Conservation (phyloP, 2,113 vertebrate species). For the Megatriorchis doriae region DNA sequence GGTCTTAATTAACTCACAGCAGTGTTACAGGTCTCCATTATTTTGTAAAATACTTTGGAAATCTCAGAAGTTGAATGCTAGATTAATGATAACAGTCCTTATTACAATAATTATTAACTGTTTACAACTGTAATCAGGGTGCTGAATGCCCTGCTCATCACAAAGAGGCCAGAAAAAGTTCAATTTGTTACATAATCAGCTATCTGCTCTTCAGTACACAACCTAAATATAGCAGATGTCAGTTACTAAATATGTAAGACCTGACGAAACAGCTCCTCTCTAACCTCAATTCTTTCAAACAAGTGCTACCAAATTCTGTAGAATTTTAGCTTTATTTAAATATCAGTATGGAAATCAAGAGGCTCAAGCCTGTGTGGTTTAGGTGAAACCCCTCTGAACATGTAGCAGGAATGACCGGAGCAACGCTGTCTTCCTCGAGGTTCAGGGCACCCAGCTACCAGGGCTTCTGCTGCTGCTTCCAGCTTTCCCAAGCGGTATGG, state of each 20-base stretch:
- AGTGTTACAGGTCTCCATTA: background rate
- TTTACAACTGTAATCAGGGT: slow-evolving; percentile 48
- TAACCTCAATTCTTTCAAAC: slow-evolving; percentile 22
- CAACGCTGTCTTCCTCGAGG: background rate
- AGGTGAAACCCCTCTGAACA: background rate
- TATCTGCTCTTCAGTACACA: slow-evolving; percentile 41
- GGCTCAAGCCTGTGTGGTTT: background rate
- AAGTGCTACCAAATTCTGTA: background rate
- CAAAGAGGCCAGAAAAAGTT: slow-evolving; percentile 23
- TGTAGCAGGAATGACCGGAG: background rate
- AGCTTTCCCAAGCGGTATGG: background rate
- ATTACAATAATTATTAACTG: slow-evolving; percentile 55
- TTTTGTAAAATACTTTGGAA: slow-evolving; percentile 9
- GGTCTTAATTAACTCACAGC: background rate
- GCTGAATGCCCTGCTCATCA: slow-evolving; percentile 17
- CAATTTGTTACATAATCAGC: slow-evolving; percentile 59
- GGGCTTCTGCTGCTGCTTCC: background rate
- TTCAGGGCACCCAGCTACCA: background rate
- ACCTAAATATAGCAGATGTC: slow-evolving; percentile 61
- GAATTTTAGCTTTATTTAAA: slow-evolving; percentile 20
- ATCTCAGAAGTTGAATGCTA: background rate
- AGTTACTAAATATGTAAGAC: slow-evolving; percentile 62
- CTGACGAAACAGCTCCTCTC: slow-evolving; percentile 41
- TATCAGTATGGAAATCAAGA: background rate
- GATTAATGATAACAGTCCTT: slow-evolving; percentile 35